Percentiles rank a stretch among this genome's conserved stretches.
Evolutionary conservation across 2,113 vertebrate species (phyloP).

Genomic region (Actenoides lindsayi): DNA sequence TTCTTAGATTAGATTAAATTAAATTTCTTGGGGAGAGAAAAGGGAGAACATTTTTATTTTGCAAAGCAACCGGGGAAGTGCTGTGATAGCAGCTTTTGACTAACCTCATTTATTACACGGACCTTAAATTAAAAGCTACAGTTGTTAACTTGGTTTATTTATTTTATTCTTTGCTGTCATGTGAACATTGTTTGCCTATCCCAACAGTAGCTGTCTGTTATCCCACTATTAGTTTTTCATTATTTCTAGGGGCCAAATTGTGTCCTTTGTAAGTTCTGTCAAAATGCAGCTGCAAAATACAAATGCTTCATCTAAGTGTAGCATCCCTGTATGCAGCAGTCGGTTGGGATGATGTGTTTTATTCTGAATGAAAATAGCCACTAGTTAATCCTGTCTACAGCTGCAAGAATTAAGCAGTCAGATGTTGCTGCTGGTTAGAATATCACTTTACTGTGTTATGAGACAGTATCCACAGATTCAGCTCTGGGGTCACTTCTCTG

Average conservation of each 20-base stretch:
- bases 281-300: background rate
- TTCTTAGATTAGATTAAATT: background rate
- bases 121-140: background rate
- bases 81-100: background rate
- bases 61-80: background rate
- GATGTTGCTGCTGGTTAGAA: background rate
- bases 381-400: background rate
- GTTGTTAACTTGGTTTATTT: background rate
- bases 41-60: background rate
- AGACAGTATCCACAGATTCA: background rate
- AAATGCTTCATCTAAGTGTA: background rate
- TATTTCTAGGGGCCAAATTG: background rate
- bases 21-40: background rate
- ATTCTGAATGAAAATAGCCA: background rate
- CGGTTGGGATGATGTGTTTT: background rate
- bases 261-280: background rate
- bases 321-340: accelerated
- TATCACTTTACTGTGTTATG: background rate
- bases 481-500: background rate
- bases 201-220: background rate
- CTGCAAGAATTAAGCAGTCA: background rate
- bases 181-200: background rate
- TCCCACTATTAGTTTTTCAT: background rate
- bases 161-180: background rate
- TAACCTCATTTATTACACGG: background rate